Evolutionary conservation across 2,797 vertebrate genomes (phyloP), one percentile per base, ranked within the genome.

Genomic region (Sebastes ruberrimus): DNA sequence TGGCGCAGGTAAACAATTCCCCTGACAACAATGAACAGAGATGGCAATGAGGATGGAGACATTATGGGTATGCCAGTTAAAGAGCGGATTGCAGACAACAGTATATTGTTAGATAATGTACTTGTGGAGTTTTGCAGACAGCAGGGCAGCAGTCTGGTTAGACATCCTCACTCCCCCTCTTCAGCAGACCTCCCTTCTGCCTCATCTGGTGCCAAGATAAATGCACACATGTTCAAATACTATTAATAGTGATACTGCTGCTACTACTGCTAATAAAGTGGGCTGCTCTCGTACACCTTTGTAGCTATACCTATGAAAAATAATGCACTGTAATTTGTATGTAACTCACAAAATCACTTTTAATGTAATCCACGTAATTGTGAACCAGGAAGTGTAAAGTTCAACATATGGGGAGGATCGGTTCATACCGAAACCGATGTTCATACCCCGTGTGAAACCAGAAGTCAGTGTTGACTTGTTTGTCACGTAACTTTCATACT

Each of bases 1-100:
- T 69, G 69, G 69, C 13, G n/a, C 67, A 84, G 82, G 85, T 89
- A 91, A 90, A 91, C 84, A 83, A 84, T 81, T 82, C 82, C 83
- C 74, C 33, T 73, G 84, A 81, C 74, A 75, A 80, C 86, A 83
- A 86, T 86, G 76, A 85, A 62, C 35, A 56, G 18, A 67, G 53
- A 79, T 57, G 68, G 56, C 52, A 63, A 56, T 20, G 38, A 11
- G 64, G 38, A 80, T 42, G 46, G 28, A 53, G 68, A 74, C 70
- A 67, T 74, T 49, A n/a, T 35, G 42, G 56, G 53, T 16, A 68
- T 20, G 20, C 35, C 16, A 57, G 63, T 76, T 76, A 59, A 82
- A 80, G 72, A 79, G 13, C 63, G 35, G 71, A 79, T 64, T 69
- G 56, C 57, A 78, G 77, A 80, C 61, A 56, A 46, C 62, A 64